Evolutionary conservation across 2,797 vertebrate species (phyloP), one percentile per base, ranked within the genome.

Genomic region (Falco columbarius): DNA sequence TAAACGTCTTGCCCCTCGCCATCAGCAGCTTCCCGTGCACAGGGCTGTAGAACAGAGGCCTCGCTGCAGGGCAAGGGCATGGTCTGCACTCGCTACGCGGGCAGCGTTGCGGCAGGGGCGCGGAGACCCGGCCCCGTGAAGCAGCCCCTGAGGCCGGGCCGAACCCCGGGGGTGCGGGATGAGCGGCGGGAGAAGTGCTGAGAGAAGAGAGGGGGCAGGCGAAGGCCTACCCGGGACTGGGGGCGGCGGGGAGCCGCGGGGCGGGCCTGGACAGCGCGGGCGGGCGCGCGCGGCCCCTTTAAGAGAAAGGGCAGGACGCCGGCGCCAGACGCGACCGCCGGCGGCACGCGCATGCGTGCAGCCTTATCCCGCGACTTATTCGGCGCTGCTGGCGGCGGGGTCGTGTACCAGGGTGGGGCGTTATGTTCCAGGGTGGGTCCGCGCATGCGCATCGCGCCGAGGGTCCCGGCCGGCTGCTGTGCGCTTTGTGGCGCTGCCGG

Each of bases 381-480:
- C 24, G 21, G 65, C 27, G 67, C 74, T 2, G 10, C 27, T 32
- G n/a, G 49, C 8, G 7, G 21, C 0, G 11, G 24, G 13, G 14
- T 2, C 5, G 24, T 0, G 34, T 3, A 5, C 1, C 0, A 6
- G 36, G 15, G 42, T 0, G 34, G 14, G 14, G 36, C 19, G 59
- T 1, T 0, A 5, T 0, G 17, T 1, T 4, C 32, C 3, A 2
- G 21, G 0, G 15, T 0, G 7, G 32, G 0, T 1, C 10, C 0
- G 54, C 73, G 76, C 91, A 47, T 67, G 95, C 77, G 93, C 29
- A 26, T 3, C 0, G 3, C 2, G 5, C 3, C 2, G 14, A 2
- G 10, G n/a, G 52, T n/a, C 5, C 13, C 2, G 34, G 34, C 38
- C 32, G 46, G 8, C 14, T 1, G 22, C 80, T 18, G 96, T 65